Conservation (phyloP, 2,797 vertebrate species). For the Ctenopoma kingsleyae region DNA sequence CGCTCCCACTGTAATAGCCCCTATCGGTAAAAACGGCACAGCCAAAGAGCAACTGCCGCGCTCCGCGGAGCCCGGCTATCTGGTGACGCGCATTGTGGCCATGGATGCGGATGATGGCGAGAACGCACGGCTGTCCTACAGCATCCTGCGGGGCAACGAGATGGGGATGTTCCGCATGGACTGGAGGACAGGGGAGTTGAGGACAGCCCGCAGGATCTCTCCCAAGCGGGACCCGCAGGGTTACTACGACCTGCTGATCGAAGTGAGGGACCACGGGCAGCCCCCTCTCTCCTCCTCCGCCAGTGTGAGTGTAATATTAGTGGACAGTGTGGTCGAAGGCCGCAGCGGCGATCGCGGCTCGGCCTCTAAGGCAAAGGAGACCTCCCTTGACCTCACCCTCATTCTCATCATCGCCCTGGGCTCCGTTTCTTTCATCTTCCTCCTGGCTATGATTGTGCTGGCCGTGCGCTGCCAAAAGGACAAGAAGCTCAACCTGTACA, state of each 20-base stretch:
- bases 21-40: constrained; percentile 92
- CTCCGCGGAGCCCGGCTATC: constrained; percentile 94
- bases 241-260: constrained; percentile 94
- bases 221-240: constrained; percentile 92
- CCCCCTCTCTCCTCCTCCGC: constrained; percentile 95
- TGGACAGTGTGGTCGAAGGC: constrained; percentile 91
- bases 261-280: constrained; percentile 96
- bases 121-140: constrained; percentile 95
- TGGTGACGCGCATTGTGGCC: constrained; percentile 93
- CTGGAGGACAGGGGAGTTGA: constrained; percentile 95
- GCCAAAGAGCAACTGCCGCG: constrained; percentile 93
- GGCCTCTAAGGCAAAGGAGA: constrained; percentile 86
- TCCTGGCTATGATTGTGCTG: constrained; percentile 97
- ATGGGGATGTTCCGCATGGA: constrained; percentile 97
- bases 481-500: constrained; percentile 96
- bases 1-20: constrained; percentile 91
- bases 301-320: constrained; percentile 91
- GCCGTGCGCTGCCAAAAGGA: constrained; percentile 97
- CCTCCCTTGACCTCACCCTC: constrained; percentile 94
- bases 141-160: constrained; percentile 94
- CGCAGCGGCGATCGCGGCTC: constrained; percentile 85
- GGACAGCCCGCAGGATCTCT: constrained; percentile 92
- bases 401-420: constrained; percentile 98
- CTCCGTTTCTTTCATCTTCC: constrained; percentile 96
- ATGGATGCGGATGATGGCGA: constrained; percentile 96